Percentiles rank a stretch among this genome's conserved stretches.
phyloP scores from a whole-genome alignment of 92 coral and sea anemone species.

The Heteractis magnifica region DNA sequence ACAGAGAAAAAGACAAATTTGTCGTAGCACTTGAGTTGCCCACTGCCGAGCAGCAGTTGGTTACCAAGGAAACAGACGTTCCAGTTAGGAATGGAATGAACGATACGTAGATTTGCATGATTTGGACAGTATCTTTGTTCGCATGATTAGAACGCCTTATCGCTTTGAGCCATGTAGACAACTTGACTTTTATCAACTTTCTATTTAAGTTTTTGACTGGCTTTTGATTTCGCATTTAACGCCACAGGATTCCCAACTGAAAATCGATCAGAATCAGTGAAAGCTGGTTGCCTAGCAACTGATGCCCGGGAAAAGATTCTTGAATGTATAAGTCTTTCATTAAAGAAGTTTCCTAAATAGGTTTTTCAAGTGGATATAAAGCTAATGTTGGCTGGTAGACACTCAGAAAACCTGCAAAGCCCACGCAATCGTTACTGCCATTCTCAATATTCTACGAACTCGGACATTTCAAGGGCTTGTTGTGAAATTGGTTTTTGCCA shows the following conservation, averaged over 20 bases:
- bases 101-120: background rate
- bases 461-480: no score
- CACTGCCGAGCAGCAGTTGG: background rate
- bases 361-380: no score
- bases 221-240: no score
- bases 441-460: no score
- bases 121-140: background rate
- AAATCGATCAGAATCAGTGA: no score
- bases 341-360: background rate
- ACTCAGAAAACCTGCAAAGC: no score
- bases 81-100: background rate
- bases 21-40: background rate
- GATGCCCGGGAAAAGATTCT: background rate
- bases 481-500: no score
- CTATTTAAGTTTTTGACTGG: no score
- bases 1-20: background rate
- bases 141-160: background rate
- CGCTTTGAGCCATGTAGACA: background rate
- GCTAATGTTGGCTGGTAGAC: no score
- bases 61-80: background rate
- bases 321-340: background rate
- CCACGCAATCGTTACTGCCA: no score
- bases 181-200: background rate
- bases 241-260: no score
- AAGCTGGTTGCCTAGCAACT: background rate